phyloP scores from a whole-genome alignment of 2,888 invertebrate species.

The Trichacis sp. region DNA sequence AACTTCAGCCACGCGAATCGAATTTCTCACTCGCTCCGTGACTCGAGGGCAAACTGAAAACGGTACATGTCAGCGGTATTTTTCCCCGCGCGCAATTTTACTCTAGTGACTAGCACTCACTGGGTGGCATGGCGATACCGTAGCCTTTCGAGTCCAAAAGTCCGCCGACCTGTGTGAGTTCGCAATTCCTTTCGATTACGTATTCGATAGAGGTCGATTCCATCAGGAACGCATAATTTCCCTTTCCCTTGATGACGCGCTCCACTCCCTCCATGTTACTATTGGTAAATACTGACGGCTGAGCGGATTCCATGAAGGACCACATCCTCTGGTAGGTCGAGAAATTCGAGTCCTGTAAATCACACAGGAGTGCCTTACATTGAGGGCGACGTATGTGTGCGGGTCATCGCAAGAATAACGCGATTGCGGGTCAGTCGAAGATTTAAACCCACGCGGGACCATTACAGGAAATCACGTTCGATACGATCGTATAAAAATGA shows the following conservation, averaged over 20 bases:
- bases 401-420: slow-evolving; percentile 1
- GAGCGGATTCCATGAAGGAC: slow-evolving; percentile 88
- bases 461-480: slow-evolving; percentile 10
- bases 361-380: not conserved
- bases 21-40: too few species aligned
- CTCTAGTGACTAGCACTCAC: slow-evolving; percentile 76
- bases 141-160: slow-evolving; percentile 92
- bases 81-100: too few species aligned
- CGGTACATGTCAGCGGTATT: too few species aligned
- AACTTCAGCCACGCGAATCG: too few species aligned
- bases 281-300: slow-evolving; percentile 85
- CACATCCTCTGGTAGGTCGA: slow-evolving; percentile 93
- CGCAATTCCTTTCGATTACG: slow-evolving; percentile 86
- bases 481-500: slow-evolving; percentile 2
- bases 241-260: slow-evolving; percentile 82
- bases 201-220: slow-evolving; percentile 97
- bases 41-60: too few species aligned
- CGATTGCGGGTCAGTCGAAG: not conserved
- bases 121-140: slow-evolving; percentile 90
- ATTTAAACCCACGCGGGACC: not conserved
- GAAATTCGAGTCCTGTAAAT: slow-evolving; percentile 83
- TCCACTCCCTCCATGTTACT: slow-evolving; percentile 90
- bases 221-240: slow-evolving; percentile 94
- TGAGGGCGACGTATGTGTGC: too few species aligned
- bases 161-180: slow-evolving; percentile 84